Evolutionary conservation across 2,888 invertebrate genomes (phyloP).

Genomic region (Brenthis hecate): DNA sequence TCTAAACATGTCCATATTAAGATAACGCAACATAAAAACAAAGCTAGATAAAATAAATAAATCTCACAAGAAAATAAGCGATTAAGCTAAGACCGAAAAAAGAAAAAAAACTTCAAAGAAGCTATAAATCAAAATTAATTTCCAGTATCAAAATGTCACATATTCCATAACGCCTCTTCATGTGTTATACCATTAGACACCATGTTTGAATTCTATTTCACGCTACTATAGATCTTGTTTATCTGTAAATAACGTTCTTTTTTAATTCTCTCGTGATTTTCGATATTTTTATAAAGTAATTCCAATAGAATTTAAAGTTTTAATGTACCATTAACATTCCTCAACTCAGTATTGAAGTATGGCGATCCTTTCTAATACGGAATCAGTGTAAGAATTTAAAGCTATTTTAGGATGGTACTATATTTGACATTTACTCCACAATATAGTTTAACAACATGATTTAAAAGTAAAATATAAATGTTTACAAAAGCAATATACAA

Average conservation of each 20-base stretch:
- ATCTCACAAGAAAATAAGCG: slow-evolving; percentile 17
- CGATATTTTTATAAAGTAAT: slow-evolving; percentile 34
- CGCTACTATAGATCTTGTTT: background rate
- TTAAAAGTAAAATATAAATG: no score
- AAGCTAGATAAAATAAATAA: slow-evolving; percentile 14
- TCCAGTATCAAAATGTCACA: slow-evolving; percentile 47
- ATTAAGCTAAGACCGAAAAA: slow-evolving; percentile 11
- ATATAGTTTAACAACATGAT: no score
- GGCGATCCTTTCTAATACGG: slow-evolving; percentile 41
- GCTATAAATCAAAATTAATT: slow-evolving; percentile 59
- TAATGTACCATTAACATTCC: slow-evolving; percentile 75
- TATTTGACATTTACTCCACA: background rate
- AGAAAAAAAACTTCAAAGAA: slow-evolving; percentile 37
- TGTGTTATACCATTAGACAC: slow-evolving; percentile 14
- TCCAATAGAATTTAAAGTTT: slow-evolving; percentile 52
- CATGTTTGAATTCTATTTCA: background rate
- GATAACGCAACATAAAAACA: slow-evolving; percentile 4
- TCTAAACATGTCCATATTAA: background rate
- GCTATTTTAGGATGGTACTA: slow-evolving; percentile 14
- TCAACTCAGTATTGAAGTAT: slow-evolving; percentile 40
- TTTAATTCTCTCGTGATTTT: background rate
- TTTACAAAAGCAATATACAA: no score
- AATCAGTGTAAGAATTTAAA: slow-evolving; percentile 28
- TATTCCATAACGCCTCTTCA: slow-evolving; percentile 7
- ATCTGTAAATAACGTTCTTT: background rate